These are phyloP conservation scores for Meles meles DNA, from an alignment of 2,113 vertebrate genomes.

Conservation along the genomic window DNA sequence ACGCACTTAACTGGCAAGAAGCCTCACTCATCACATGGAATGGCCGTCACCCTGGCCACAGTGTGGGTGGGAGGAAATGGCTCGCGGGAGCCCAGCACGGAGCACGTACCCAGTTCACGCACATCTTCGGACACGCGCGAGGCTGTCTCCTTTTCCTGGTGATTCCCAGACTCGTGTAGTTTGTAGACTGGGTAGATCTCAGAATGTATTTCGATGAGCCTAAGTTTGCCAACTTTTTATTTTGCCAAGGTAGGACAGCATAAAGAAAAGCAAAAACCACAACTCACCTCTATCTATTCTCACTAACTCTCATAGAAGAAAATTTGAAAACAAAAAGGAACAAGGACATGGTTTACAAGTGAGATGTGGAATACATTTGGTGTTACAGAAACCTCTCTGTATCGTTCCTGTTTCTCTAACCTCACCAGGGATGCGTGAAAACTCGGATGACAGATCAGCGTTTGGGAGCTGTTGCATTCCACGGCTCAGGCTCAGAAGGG, in stretches of 20 bases:
- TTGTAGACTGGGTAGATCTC: not conserved
- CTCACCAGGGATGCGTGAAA: not conserved
- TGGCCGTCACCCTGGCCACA: rapidly evolving
- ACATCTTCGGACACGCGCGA: rapidly evolving
- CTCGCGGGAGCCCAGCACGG: rapidly evolving
- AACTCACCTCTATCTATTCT: not conserved
- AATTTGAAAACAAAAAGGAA: slow-evolving; percentile 26
- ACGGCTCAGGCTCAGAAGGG: not conserved
- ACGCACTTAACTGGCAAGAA: not conserved
- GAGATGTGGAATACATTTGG: not conserved
- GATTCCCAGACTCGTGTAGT: not conserved
- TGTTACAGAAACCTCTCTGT: not conserved
- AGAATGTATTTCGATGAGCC: not conserved
- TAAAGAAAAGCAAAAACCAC: not conserved
- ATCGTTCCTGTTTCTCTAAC: not conserved
- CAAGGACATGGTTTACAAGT: not conserved
- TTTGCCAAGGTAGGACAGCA: not conserved
- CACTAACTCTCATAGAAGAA: not conserved
- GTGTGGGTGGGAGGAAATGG: not conserved
- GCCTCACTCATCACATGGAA: not conserved
- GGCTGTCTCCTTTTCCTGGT: not conserved
- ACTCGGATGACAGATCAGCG: not conserved
- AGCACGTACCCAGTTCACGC: rapidly evolving
- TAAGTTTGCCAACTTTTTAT: not conserved
- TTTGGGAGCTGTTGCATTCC: not conserved